phyloP scores from a whole-genome alignment of 2,113 vertebrate genomes.

The Taxidea taxus region DNA sequence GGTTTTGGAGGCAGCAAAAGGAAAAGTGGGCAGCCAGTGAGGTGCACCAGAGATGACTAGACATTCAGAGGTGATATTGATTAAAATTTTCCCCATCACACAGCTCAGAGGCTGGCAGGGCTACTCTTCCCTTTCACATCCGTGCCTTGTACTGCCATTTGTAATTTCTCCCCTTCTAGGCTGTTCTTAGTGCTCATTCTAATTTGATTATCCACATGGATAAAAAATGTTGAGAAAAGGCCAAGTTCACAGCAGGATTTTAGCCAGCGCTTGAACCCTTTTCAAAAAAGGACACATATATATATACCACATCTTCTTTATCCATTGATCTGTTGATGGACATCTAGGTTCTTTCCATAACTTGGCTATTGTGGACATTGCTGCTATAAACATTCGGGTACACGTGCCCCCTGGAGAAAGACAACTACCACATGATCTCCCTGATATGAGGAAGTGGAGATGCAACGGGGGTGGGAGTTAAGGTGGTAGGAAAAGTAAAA shows the following conservation, averaged over 20 bases:
- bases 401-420: too few relatives aligned
- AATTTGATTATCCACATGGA: slow-evolving; percentile 17
- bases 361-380: too few relatives aligned
- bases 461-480: too few relatives aligned
- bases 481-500: too few relatives aligned
- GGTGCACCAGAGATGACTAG: background rate
- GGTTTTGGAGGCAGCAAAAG: background rate
- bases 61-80: background rate
- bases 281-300: background rate
- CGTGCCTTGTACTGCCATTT: background rate
- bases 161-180: background rate
- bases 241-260: background rate
- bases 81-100: too few relatives aligned
- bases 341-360: too few relatives aligned
- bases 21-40: background rate
- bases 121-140: background rate
- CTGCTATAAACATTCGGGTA: too few relatives aligned
- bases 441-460: too few relatives aligned
- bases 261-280: background rate
- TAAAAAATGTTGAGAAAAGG: slow-evolving; percentile 5
- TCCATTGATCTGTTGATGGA: too few relatives aligned
- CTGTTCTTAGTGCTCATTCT: background rate
- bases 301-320: too few relatives aligned
- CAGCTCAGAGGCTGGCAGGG: background rate
- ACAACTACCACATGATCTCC: too few relatives aligned